Base-by-base conservation (phyloP, 2,113 vertebrate genomes). In the Apteryx mantelli region DNA sequence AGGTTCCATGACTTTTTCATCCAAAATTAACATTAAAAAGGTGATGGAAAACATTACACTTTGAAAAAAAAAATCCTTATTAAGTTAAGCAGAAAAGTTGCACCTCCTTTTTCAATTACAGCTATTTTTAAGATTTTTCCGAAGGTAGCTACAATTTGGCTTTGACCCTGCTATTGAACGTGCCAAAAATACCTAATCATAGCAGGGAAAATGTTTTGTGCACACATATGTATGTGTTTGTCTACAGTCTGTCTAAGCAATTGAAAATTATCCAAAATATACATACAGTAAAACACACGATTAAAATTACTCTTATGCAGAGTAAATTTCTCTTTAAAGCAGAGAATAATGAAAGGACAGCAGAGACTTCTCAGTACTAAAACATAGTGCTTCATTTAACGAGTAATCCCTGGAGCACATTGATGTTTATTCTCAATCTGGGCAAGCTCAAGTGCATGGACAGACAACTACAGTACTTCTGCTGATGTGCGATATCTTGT, bases 221-320 rank as follows among this genome's bases (percentile, higher is more conserved):
- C 19, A 8, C 64, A 93, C 63, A 64, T 64, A 91, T 65, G 58
- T 86, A 74, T 86, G 69, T 87, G 83, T 93, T 96, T 96, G 91
- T 92, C 96, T 93, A 58, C 66, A 85, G 83, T 81, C 82, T 74
- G 75, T 65, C 42, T 32, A 18, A 91, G 90, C 50, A 91, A 66
- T 7, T 94, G 90, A 95, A 95, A 95, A 93, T 74, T 40, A 74
- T 87, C 96, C 91, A 97, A 96, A 30, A 95, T 25, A 96, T 2
- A 82, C 83, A 85, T 64, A 76, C 7, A 77, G 50, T 20, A 96
- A 89, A 84, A 48, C 32, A 4, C 58, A 61, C 70, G 80, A 91
- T 93, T 94, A 94, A 91, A 91, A 87, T 42, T 90, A 66, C 20
- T 77, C 13, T 61, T 91, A 73, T 22, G 28, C 15, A 92, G 52